A percentile compares a stretch with the other conserved stretches of the same genome.
phyloP scores from a whole-genome alignment of 2,113 vertebrate species.

The Coturnix japonica region DNA sequence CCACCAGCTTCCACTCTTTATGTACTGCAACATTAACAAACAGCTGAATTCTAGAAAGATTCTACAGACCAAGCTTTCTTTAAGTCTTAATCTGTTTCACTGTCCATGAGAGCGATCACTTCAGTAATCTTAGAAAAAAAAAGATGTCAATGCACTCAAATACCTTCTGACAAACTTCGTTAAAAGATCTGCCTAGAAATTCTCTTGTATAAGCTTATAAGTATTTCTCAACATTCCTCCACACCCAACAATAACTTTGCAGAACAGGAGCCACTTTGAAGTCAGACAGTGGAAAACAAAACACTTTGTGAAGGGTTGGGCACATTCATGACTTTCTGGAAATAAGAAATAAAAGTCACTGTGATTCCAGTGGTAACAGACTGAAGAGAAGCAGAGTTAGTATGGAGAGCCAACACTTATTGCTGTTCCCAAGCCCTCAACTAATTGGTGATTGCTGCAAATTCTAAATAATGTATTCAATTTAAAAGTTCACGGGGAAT shows the following conservation, averaged over 20 bases:
- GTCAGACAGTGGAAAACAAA: neutral
- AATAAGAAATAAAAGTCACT: neutral
- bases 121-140: slow-evolving; percentile 38
- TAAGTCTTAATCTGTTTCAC: slow-evolving; percentile 4
- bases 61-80: neutral
- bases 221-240: neutral
- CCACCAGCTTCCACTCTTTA: neutral
- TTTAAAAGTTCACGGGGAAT: neutral
- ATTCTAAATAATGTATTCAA: neutral
- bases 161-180: neutral
- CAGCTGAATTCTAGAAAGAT: neutral
- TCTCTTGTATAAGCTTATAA: neutral
- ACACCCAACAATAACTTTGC: neutral
- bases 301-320: neutral
- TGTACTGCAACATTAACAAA: neutral
- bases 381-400: neutral
- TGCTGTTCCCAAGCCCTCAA: neutral
- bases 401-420: neutral
- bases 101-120: neutral
- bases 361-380: neutral
- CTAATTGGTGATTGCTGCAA: neutral
- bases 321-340: neutral
- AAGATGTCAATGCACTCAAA: neutral
- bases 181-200: neutral
- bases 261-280: neutral